Conservation (phyloP, 2,797 vertebrate genomes). For the Pseudochaenichthys georgianus region DNA sequence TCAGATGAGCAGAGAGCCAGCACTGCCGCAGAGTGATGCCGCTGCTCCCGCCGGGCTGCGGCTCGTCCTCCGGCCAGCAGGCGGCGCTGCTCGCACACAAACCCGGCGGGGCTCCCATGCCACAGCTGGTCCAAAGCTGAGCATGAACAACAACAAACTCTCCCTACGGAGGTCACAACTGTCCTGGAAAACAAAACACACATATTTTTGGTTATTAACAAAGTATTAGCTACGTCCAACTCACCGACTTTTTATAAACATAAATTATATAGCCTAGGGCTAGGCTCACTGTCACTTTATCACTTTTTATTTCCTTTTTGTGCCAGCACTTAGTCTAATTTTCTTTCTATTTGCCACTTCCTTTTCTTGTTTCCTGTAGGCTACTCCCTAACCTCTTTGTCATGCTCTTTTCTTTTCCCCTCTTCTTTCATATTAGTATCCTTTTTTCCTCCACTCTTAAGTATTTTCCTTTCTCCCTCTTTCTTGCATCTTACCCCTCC, state of each 20-base stretch:
- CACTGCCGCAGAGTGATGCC: constrained; percentile 26
- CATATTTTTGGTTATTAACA: neutral
- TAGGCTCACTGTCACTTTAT: neutral
- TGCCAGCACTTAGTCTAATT: neutral
- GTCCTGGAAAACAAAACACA: neutral
- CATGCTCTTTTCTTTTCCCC: neutral
- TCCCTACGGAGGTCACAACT: constrained; percentile 22
- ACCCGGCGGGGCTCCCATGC: constrained; percentile 23
- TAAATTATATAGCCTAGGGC: neutral
- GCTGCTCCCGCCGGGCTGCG: neutral
- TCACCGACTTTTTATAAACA: neutral
- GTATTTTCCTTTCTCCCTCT: neutral
- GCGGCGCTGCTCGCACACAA: constrained; percentile 75
- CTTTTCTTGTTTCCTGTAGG: neutral
- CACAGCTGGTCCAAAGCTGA: constrained; percentile 28
- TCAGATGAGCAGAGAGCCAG: neutral
- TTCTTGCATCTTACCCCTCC: no score
- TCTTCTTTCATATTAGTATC: neutral
- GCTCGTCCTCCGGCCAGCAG: constrained; percentile 51
- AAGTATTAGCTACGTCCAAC: no score
- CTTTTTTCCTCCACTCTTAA: neutral
- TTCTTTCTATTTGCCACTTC: neutral
- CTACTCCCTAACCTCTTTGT: neutral
- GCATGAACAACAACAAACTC: neutral
- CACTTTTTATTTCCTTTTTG: neutral